Base-by-base conservation (phyloP, 1,140 invertebrate species). In the Paraescarpia echinospica region DNA sequence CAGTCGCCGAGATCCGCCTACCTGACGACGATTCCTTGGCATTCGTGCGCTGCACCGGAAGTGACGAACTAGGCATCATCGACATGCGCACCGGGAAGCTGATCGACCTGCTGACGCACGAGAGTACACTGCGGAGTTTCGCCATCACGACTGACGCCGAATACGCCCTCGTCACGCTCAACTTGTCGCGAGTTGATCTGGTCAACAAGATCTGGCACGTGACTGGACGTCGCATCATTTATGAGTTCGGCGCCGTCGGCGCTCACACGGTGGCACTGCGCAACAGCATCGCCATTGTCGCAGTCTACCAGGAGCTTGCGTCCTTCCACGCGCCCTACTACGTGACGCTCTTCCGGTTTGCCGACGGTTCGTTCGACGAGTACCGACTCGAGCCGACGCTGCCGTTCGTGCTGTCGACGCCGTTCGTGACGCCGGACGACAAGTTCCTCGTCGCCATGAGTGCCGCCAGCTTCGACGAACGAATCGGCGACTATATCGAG, bases 41-140 rank as follows among this genome's bases (percentile, higher is more conserved):
- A 2, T 95, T 94, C 92, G 94, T 95, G 33, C 93, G 92, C 41
- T 96, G 96, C 92, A 91, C 93, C 5, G 88, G 94, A 59, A 95
- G 96, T 93, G 96, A 96, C 91, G 96, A 96, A 92, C 93, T 96
- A 1, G 96, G 95, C 0, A 94, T 96, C 34, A 94, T 96, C 88
- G 95, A 95, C 92, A 95, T 96, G 95, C 35, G 89, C 34, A 95
- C 94, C 92, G 96, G 96, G 1, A 77, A 93, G n/a, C 94, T 96
- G 94, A 51, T 95, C 4, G 95, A 96, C 92, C 94, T 96, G 14
- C 93, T 96, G n/a, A 96, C 95, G 0, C 96, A 96, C 92, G 95
- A 95, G 89, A 94, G 93, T 35, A 88, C 92, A 31, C 94, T 96
- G 4, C 77, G 91, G 33, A 94, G 95, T 92, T 94, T 96, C 90